Base-by-base conservation (phyloP, 2,888 invertebrate species). In the Ephialtes manifestator region DNA sequence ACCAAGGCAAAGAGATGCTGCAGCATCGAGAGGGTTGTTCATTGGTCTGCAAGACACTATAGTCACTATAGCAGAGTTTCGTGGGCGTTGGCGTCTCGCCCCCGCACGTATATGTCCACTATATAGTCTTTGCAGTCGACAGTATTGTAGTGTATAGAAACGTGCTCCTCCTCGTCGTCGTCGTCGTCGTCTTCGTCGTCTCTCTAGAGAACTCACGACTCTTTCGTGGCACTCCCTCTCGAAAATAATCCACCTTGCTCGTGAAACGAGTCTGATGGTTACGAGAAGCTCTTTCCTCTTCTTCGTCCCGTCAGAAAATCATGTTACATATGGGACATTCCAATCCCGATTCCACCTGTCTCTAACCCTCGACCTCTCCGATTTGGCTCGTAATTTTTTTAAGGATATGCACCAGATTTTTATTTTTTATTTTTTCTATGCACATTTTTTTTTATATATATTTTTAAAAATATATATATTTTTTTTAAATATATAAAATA, bases 51-150 rank as follows among this genome's bases (percentile, higher is more conserved):
- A 48, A 84, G 68, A 60, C 60, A 72, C 65, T 81, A 76, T 51
- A 63, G 60, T 81, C 77, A 39, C 18, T n/a, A n/a, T n/a, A n/a
- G 39, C n/a, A 39, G 68, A 65, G 51, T 28, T 43, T 63, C 55
- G 51, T 87, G 85, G 87, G 87, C 87, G 87, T 85, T 81, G 81
- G 74, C 81, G 87, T 84, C 87, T 88, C 87, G 85, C 84, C 87
- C 85, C 85, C 85, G 83, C 87, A 75, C 55, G 74, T 68, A 63
- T 13, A 76, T 11, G 65, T 43, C 53, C 18, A 31, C 39, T 60
- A 70, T 43, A 60, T 35, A 67, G 28, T 15, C 24, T 71, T 51
- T 1, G 75, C 39, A 43, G 51, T n/a, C 65, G 18, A 43, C 39
- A 24, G 53, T 55, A 71, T 63, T 20, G 71, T 24, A 24, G 24